Base-by-base conservation (phyloP, 1,140 invertebrate species). In the Fopius arisanus region DNA sequence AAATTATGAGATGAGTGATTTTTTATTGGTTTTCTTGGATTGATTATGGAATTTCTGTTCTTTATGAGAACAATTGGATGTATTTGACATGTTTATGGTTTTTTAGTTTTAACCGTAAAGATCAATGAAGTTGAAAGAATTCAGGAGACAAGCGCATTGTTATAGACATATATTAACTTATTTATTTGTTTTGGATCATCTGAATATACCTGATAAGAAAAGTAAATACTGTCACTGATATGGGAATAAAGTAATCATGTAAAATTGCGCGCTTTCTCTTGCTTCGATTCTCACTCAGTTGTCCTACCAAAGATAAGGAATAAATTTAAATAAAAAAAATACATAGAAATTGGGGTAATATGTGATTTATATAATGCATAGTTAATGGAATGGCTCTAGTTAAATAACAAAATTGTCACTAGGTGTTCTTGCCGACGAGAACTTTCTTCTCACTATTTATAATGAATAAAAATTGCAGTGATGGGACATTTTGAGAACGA, bases 231-330 rank as follows among this genome's bases (percentile, higher is more conserved):
- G 16, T 48, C 16, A 48, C 43, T 48, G 43, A 37, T 37, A 65
- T 28, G 29, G 12, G 29, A 4, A 65, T 7, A 9, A 19, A 69
- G 28, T 16, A 54, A 69, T 69, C 28, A 69, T 29, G 28, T 31
- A 28, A 51, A 28, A 51, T 14, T 41, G 26, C 63, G 43, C n/a
- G 54, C 26, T 59, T 72, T 67, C 37, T 31, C 40, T 29, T 23
- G 78, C 78, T 81, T 72, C 67, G 77, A 78, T 73, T 78, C 70
- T 28, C 43, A 67, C 74, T 73, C 75, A 81, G 14, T 14, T 82
- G 74, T 79, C 75, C 41, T 80, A 84, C 81, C 82, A 84, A 84
- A 84, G 82, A 71, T 48, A 14, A 48, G 33, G 33, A 48, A 48
- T 6, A 12, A 43, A 48, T n/a, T 19, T n/a, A 5, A 2, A n/a